These are phyloP conservation scores for Myotis yumanensis DNA, from an alignment of 2,113 vertebrate species.

Conservation along the genomic window DNA sequence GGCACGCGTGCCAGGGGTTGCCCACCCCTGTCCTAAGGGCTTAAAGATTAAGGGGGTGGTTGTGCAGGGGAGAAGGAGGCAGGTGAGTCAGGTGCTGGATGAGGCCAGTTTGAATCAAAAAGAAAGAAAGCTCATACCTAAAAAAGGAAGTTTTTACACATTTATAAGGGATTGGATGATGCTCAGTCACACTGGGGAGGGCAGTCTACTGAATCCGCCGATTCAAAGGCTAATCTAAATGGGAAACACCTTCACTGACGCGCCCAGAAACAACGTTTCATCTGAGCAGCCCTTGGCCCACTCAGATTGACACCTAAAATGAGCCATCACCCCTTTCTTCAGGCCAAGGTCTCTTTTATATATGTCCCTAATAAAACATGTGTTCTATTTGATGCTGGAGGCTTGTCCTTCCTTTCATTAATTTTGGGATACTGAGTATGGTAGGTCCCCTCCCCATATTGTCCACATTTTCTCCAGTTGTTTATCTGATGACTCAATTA, in stretches of 20 bases:
- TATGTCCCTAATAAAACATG: background rate
- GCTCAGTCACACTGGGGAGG: background rate
- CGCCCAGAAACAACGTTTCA: background rate
- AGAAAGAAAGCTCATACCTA: background rate
- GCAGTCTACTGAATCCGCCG: background rate
- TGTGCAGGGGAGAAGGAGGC: background rate
- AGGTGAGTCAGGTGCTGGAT: background rate
- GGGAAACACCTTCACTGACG: background rate
- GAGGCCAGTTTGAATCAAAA: background rate
- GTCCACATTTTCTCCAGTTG: background rate
- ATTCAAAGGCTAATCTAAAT: background rate
- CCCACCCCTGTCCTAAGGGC: background rate
- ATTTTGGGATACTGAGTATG: background rate
- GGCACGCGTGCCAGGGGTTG: too few species aligned
- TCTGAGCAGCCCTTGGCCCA: background rate
- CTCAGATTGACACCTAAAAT: background rate
- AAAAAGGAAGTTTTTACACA: background rate
- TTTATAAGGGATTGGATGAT: background rate
- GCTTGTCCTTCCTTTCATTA: conserved; percentile 25
- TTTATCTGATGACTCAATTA: background rate
- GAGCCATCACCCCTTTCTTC: background rate
- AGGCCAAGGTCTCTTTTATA: background rate
- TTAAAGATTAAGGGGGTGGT: background rate
- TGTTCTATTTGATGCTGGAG: conserved; percentile 3
- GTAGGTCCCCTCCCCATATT: background rate